Base-by-base conservation (phyloP, 1,140 invertebrate species). In the Drosophila insularis region DNA sequence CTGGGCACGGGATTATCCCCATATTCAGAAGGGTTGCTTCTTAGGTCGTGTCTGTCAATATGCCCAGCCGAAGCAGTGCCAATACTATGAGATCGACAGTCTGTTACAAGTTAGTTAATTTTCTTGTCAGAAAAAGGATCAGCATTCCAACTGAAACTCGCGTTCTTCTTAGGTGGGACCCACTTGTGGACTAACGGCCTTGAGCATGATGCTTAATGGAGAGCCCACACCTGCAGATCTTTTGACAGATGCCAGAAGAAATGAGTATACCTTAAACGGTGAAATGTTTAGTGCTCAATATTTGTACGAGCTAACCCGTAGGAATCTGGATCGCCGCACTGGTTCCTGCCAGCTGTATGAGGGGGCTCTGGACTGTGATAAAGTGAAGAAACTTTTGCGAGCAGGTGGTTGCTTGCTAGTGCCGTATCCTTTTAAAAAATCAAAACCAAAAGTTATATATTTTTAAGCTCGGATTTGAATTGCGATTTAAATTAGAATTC, bases 261-360 rank as follows among this genome's bases (percentile, higher is more conserved):
- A 93, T 72, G 93, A 94, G 3, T 97, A 94, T 78, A 96, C 96
- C 5, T 94, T 95, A 74, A 95, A 96, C 78, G 97, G 97, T 3
- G 97, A 98, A 94, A 96, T 98, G 92, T 97, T 97, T 80, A 97
- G 96, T 90, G 95, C 94, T 10, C 93, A 95, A 68, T 93, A 95
- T 78, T 95, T 97, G 94, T 93, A 39, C 27, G 54, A 89, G 21
- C 31, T 89, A 6, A 63, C 70, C 1, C n/a, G 37, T n/a, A 80
- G 72, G 2, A 23, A 89, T 62, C 23, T 89, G 7, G 35, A 39
- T 2, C 50, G 54, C 10, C 37, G 32, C 7, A 21, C 43, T 10
- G 60, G 46, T 5, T 55, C 53, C 6, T 82, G 85, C 13, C 40
- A 75, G 32, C 32, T 89, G 4, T 58, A 91, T 40, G 50, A 74